Evolutionary conservation across 2,113 vertebrate genomes (phyloP), one percentile per base, ranked within the genome.

Genomic region (Telmatochromis sp.): DNA sequence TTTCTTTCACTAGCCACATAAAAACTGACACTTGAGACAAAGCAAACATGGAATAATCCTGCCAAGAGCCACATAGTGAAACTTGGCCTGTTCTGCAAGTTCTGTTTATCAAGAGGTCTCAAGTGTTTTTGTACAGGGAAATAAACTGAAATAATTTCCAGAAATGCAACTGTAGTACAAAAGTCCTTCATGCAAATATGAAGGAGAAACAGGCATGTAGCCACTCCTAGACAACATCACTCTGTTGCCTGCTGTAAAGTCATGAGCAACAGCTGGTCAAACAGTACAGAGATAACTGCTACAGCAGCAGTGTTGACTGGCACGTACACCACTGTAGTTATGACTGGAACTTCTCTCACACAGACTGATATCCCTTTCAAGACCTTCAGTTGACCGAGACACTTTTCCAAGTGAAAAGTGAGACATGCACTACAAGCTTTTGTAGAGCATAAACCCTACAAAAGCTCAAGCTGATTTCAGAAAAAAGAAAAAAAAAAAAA

Each of bases 251-350:
- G 70, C 63, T 87, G 84, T 86, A 42, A 87, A 88, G 90, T 88
- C 84, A 89, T 49, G 87, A 84, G 86, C 13, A 91, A 86, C 93
- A 95, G 92, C 93, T 91, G 93, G 28, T 92, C 85, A 92, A 92
- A 94, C 86, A 93, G 58, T 7, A 21, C 60, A 75, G 23, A 42
- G 87, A 89, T 53, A 82, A 87, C 78, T 3, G 68, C 37, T 53
- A 79, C 10, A 79, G 63, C 13, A 45, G 57, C 17, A 55, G 17
- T 9, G 19, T 31, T 70, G 80, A 79, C 73, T 68, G 79, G 90
- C 91, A 92, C 57, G 85, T 86, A 88, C 83, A 33, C 87, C 42
- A 35, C 83, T 26, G 40, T 6, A 79, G 70, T 55, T 47, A 90
- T 85, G 85, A 73, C 51, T 82, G 89, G 79, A 92, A 91, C 83